Conservation (phyloP, 30 jellyfish, hydroid and myxozoan species). For the Chrysaora quinquecirrha region DNA sequence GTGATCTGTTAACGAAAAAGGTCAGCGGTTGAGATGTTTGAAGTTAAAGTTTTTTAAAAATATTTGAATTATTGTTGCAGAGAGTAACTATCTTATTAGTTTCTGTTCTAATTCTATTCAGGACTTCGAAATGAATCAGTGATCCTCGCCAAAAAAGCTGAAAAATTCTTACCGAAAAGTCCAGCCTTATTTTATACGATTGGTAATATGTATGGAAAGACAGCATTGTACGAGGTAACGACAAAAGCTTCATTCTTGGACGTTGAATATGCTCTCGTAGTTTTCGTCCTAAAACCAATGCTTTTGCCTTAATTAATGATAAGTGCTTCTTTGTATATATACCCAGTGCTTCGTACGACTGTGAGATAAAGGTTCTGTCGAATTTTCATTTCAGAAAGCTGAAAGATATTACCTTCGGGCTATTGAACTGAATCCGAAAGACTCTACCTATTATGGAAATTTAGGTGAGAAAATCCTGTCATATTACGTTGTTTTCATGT, state of each 20-base stretch:
- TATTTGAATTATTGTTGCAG: no score
- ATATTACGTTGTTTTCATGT: no score
- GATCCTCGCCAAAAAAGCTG: slow-evolving; percentile 35
- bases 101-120: neutral
- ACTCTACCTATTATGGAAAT: slow-evolving; percentile 79
- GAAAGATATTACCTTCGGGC: slow-evolving; percentile 61
- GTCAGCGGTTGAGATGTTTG: no score
- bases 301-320: neutral
- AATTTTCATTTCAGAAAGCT: slow-evolving; percentile 53
- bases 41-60: no score
- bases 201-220: slow-evolving; percentile 72
- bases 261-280: neutral
- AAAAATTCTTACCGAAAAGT: slow-evolving; percentile 49
- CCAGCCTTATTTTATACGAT: slow-evolving; percentile 40
- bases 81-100: no score
- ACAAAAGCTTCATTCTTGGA: no score
- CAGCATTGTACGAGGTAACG: slow-evolving; percentile 52
- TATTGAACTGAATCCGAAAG: slow-evolving; percentile 62
- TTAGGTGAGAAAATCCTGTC: slow-evolving; percentile 85
- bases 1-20: no score
- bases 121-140: slow-evolving; percentile 46
- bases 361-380: neutral
- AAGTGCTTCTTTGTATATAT: neutral
- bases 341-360: neutral
- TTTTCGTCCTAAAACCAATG: neutral